phyloP scores from a whole-genome alignment of 2,888 invertebrate genomes.

The Abrostola triplasia region DNA sequence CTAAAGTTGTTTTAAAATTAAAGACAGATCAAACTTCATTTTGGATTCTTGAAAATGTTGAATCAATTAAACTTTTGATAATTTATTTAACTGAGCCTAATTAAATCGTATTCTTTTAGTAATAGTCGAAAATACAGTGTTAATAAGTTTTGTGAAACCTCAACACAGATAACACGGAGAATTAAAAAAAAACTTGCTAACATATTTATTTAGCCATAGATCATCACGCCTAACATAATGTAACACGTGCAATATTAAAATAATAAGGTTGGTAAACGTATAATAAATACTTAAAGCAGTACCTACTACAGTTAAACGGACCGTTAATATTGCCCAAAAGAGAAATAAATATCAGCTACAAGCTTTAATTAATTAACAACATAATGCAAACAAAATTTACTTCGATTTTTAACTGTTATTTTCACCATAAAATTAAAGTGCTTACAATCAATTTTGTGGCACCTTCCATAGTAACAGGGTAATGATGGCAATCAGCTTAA shows the following conservation, averaged over 20 bases:
- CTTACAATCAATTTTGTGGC: constrained; percentile 62
- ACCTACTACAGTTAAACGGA: constrained; percentile 2
- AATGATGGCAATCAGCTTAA: constrained; percentile 76
- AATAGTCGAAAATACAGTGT: no score
- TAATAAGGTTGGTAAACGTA: background rate
- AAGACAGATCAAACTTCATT: constrained; percentile 4
- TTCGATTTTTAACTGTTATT: constrained; percentile 58
- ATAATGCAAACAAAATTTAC: constrained; percentile 45
- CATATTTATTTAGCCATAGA: background rate
- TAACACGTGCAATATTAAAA: background rate
- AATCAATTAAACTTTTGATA: constrained; percentile 3
- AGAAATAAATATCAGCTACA: constrained; percentile 37
- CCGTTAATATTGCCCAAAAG: constrained; percentile 8
- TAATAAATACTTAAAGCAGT: background rate
- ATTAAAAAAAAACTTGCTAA: background rate
- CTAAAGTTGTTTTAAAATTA: constrained; percentile 13
- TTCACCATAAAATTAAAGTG: constrained; percentile 64
- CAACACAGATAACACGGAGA: no score
- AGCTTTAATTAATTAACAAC: constrained; percentile 32
- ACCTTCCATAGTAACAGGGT: constrained; percentile 67
- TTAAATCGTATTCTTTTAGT: no score
- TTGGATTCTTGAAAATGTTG: constrained; percentile 2
- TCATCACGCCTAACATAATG: background rate
- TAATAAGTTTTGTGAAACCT: no score
- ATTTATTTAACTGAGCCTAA: background rate